Conservation (phyloP, 2,113 vertebrate species). For the Gambusia holbrooki region DNA sequence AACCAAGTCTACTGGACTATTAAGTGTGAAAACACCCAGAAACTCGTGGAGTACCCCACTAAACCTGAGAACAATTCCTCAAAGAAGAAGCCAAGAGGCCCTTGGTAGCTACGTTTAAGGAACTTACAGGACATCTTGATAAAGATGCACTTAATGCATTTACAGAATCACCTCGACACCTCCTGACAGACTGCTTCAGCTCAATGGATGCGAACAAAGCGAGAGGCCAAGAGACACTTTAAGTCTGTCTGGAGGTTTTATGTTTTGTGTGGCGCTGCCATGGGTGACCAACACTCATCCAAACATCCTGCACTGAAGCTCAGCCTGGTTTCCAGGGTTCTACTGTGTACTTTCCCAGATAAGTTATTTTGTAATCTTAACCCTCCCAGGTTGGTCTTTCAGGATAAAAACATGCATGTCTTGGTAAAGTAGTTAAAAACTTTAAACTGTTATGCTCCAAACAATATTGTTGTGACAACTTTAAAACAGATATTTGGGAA, state of each 20-base stretch:
- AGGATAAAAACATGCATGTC: background rate
- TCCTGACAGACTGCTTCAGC: conserved; percentile 43
- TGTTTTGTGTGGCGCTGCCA: conserved; percentile 53
- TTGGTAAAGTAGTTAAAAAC: too few species aligned
- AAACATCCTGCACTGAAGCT: conserved; percentile 14
- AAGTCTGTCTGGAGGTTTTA: conserved; percentile 31
- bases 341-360: too few species aligned
- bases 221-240: conserved; percentile 43
- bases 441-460: too few species aligned
- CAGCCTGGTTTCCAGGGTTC: conserved; percentile 1
- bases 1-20: too few species aligned
- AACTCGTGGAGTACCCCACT: too few species aligned
- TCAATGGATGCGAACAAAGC: conserved; percentile 67
- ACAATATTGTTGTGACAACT: too few species aligned
- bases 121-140: too few species aligned
- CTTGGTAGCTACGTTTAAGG: background rate
- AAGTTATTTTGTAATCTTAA: background rate
- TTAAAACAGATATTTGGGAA: too few species aligned
- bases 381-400: background rate
- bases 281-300: conserved; percentile 40
- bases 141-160: background rate
- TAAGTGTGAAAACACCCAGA: too few species aligned
- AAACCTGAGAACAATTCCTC: too few species aligned
- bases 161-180: conserved; percentile 10
- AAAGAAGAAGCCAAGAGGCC: too few species aligned